Evolutionary conservation across 2,113 vertebrate genomes (phyloP).

Genomic region (Pomatorhinus ruficollis): DNA sequence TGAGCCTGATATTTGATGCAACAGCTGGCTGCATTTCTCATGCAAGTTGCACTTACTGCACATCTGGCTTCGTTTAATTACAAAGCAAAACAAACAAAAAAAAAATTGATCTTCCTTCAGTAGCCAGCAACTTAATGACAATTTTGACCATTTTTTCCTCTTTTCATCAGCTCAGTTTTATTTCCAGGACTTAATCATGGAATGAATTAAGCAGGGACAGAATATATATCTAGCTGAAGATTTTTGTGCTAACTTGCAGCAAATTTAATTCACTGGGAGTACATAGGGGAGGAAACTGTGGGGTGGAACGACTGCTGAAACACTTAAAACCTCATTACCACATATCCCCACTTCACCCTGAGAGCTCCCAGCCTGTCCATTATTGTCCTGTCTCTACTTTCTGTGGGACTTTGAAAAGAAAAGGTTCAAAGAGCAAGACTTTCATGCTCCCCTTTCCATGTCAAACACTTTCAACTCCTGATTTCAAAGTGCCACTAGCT

Average conservation of each 20-base stretch:
- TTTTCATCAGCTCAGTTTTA: not conserved
- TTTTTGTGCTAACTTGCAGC: not conserved
- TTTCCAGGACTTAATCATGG: not conserved
- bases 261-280: constrained; percentile 43
- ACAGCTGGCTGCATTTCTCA: constrained; percentile 52
- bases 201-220: not conserved
- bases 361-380: constrained; percentile 66
- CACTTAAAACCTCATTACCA: constrained; percentile 71
- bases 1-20: not conserved
- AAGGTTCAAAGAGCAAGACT: constrained; percentile 90
- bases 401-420: constrained; percentile 78
- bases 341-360: constrained; percentile 54
- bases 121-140: not conserved
- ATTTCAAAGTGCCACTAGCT: constrained; percentile 89
- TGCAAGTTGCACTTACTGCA: constrained; percentile 14
- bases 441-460: constrained; percentile 85
- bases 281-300: not conserved
- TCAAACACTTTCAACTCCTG: constrained; percentile 87
- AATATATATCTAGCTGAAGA: not conserved
- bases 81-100: not conserved
- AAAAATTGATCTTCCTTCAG: not conserved
- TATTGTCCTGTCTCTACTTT: constrained; percentile 79
- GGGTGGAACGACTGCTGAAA: not conserved
- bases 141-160: not conserved
- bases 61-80: constrained; percentile 34